A percentile compares a stretch with the other conserved stretches of the same genome.
Conservation (phyloP, 2,113 vertebrate species). For the Coreoperca whiteheadi region DNA sequence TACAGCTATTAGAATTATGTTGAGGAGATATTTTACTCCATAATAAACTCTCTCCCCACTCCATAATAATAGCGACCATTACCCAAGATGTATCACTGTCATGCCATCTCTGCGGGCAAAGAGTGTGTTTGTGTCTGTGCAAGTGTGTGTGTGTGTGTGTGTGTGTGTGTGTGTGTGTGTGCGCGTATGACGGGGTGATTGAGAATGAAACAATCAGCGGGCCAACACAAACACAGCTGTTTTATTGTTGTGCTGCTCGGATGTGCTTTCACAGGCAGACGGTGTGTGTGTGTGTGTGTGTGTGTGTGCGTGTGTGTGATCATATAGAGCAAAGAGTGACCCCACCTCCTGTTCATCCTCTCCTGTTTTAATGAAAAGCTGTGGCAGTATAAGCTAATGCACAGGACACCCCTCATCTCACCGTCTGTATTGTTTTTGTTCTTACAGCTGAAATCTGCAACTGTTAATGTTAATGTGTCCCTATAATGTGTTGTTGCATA, state of each 20-base stretch:
- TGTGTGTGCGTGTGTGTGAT: conserved; percentile 49
- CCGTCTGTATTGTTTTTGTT: conserved; percentile 1
- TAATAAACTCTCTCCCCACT: conserved; percentile 68
- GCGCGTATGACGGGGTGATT: conserved; percentile 66
- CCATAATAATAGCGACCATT: conserved; percentile 63
- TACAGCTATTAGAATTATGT: conserved; percentile 56
- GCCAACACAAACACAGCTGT: conserved; percentile 89
- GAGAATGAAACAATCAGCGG: conserved; percentile 81
- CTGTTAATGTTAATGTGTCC: conserved; percentile 3
- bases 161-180: conserved; percentile 51
- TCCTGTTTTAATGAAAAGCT: conserved; percentile 64
- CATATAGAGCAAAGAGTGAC: conserved; percentile 69
- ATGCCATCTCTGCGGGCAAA: conserved; percentile 54
- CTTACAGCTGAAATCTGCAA: conserved; percentile 28
- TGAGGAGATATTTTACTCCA: conserved; percentile 50
- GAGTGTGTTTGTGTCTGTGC: conserved; percentile 29
- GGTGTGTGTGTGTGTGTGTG: conserved; percentile 59
- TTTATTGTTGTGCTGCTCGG: conserved; percentile 86
- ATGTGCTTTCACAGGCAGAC: conserved; percentile 84
- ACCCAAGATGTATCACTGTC: conserved; percentile 64
- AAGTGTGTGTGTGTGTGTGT: conserved; percentile 55
- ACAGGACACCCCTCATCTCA: conserved; percentile 15
- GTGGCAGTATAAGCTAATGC: conserved; percentile 46
- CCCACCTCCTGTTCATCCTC: conserved; percentile 80
- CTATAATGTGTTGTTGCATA: not conserved